Conservation (phyloP, 2,888 invertebrate genomes). For the Melanostoma mellinum region DNA sequence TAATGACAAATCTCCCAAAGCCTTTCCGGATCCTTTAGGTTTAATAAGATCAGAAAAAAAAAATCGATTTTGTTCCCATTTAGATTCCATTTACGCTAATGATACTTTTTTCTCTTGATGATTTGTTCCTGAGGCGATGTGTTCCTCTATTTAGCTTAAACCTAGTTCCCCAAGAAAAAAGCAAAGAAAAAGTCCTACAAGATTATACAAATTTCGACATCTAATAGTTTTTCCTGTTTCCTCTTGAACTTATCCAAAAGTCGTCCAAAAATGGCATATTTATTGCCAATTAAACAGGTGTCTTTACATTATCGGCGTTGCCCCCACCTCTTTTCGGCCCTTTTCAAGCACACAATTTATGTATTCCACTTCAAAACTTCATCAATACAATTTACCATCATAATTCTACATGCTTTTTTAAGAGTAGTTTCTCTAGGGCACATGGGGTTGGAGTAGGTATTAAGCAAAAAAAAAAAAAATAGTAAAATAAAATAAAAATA, state of each 20-base stretch:
- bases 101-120: too few relatives aligned
- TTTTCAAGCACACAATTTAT: slow-evolving; percentile 42
- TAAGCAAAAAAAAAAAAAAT: slow-evolving; percentile 13
- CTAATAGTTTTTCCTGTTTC: slow-evolving; percentile 42
- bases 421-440: not conserved
- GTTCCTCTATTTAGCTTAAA: too few relatives aligned
- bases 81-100: too few relatives aligned
- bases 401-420: slow-evolving; percentile 45
- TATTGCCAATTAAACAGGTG: slow-evolving; percentile 70
- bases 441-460: not conserved
- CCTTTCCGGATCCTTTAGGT: too few relatives aligned
- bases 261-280: slow-evolving; percentile 30
- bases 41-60: too few relatives aligned
- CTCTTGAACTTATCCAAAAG: slow-evolving; percentile 17
- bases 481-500: not conserved
- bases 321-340: slow-evolving; percentile 18
- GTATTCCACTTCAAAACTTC: slow-evolving; percentile 48
- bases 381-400: slow-evolving; percentile 44
- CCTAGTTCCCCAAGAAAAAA: too few relatives aligned
- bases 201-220: too few relatives aligned
- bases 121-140: too few relatives aligned
- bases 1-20: too few relatives aligned
- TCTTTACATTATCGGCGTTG: slow-evolving; percentile 39
- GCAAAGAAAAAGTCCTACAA: too few relatives aligned
- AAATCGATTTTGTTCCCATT: too few relatives aligned